Base-by-base conservation (phyloP, 2,113 vertebrate species). In the Dipodomys spectabilis region DNA sequence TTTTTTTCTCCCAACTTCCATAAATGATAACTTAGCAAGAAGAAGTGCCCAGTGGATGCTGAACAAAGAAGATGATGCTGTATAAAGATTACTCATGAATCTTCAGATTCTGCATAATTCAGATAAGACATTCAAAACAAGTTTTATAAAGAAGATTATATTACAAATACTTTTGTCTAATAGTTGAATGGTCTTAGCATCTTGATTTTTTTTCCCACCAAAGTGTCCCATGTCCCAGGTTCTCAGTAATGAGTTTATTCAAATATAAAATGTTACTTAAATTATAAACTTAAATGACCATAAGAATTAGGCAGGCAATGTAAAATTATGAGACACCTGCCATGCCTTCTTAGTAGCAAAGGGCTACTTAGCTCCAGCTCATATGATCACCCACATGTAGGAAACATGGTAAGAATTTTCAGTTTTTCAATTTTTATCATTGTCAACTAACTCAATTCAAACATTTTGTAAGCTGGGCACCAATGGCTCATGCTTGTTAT, bases 331-430 rank as follows among this genome's bases (percentile, higher is more conserved):
- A 27, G 11, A 1, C 0, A 73, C 13, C 4, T 8, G 5, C 32
- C 16, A 20, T 0, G 0, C 19, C 27, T 35, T 68, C 18, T 32
- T 32, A 0, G 0, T 8, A 23, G 25, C 39, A 60, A 0, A 12
- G 32, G 13, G 39, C 15, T 30, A 20, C 57, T 64, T 15, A 23
- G n/a, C 19, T 44, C 28, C 45, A 57, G 13, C n/a, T 12, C 44
- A 67, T 2, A 30, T 44, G 5, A 79, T 12, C 22, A 39, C 7
- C 13, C 25, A 2, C 4, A 30, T 32, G 30, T 22, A 72, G 62
- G 18, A 65, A 79, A 32, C 87, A 91, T 74, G 18, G n/a, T 32
- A 82, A 77, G 15, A 69, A 27, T 62, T 87, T 69, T 90, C 71
- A 9, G 65, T 30, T 62, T 87, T 69, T 90, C 71, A 9, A 35